Base-by-base conservation (phyloP, 2,113 vertebrate genomes). In the Chionodraco myersi region DNA sequence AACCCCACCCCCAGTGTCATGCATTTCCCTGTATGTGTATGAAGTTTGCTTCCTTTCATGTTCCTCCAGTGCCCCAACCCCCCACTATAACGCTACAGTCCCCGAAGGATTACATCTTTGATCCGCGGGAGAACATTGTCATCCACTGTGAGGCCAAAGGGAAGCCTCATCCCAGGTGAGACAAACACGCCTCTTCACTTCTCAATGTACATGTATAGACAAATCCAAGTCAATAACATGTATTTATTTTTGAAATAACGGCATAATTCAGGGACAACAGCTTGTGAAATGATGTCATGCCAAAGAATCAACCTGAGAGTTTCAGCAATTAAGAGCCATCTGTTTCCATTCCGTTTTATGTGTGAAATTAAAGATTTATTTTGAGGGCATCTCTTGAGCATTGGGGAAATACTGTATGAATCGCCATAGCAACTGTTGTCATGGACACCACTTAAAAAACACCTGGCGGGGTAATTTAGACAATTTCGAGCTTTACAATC, bases 81-180 rank as follows among this genome's bases (percentile, higher is more conserved):
- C 98, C 98, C 86, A 99, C 98, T 18, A 98, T 99, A 93, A 99
- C 93, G 53, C 95, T 95, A 21, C 97, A 99, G 60, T 98, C 98
- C 88, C 97, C 97, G 49, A 99, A 99, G 94, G 96, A 99, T 94
- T 98, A 97, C 88, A 98, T 99, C 90, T 95, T 99, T 89, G 98
- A 99, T 90, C 98, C 98, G 8, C 94, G 98, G 70, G 98, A 99
- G 92, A 97, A 97, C 92, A 99, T 99, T 75, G 94, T 97, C 86
- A 97, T 99, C 92, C 95, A 97, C 77, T 99, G 98, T 87, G 97
- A 99, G 85, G 98, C 98, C 71, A 99, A 99, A 89, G 98, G 98
- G 90, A 99, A 98, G 48, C 98, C 98, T 77, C 94, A 96, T 88
- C 97, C 98, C 89, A 97, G 96, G 97, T 99, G 87, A 90, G 77